phyloP scores from a whole-genome alignment of 2,888 invertebrate species.

The Beris chalybata region DNA sequence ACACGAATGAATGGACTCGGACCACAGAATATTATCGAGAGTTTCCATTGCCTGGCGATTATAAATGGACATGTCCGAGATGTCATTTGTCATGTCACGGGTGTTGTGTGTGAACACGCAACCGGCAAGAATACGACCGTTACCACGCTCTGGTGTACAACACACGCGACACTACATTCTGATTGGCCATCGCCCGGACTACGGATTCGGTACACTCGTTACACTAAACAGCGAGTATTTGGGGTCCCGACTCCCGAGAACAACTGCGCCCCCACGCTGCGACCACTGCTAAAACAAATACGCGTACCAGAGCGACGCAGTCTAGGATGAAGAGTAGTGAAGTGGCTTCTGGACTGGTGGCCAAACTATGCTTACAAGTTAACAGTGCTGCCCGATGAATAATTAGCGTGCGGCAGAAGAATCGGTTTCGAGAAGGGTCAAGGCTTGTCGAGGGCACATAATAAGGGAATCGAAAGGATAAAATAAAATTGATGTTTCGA shows the following conservation, averaged over 20 bases:
- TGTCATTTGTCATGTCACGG: constrained; percentile 34
- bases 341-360: no score
- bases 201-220: background rate
- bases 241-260: constrained; percentile 7
- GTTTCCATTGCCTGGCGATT: constrained; percentile 23
- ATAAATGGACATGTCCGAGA: constrained; percentile 33
- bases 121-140: constrained; percentile 26
- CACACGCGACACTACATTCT: constrained; percentile 28
- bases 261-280: constrained; percentile 21
- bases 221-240: background rate
- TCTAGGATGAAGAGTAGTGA: no score
- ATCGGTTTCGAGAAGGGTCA: no score
- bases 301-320: background rate
- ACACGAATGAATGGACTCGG: no score
- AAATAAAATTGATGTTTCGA: no score
- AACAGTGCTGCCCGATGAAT: no score
- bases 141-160: constrained; percentile 17
- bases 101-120: constrained; percentile 33
- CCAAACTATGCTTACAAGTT: no score
- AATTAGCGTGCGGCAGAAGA: no score
- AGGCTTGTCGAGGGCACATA: no score
- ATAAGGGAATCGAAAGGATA: no score
- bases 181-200: constrained; percentile 2
- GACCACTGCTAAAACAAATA: constrained; percentile 21
- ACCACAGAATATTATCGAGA: constrained; percentile 7